Conservation (phyloP, 1,140 invertebrate species). For the Nixonia krombeini region DNA sequence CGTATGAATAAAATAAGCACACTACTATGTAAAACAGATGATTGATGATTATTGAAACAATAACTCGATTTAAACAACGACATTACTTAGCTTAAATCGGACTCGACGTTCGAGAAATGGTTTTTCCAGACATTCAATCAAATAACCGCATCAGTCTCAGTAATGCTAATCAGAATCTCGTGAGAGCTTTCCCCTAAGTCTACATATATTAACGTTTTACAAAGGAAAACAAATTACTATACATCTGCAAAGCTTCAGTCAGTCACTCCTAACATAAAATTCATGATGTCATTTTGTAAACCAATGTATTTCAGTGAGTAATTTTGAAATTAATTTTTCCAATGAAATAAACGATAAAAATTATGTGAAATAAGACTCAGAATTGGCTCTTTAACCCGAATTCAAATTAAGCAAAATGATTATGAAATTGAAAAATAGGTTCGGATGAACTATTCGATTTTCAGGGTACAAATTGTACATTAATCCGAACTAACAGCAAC, state of each 20-base stretch:
- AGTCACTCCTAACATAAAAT: slow-evolving; percentile 21
- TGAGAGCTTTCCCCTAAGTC: slow-evolving; percentile 13
- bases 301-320: no score
- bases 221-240: slow-evolving; percentile 7
- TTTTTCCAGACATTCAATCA: slow-evolving; percentile 3
- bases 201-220: slow-evolving; percentile 8
- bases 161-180: slow-evolving; percentile 25
- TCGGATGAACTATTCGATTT: no score
- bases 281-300: no score
- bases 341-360: no score
- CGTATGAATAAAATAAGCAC: slow-evolving; percentile 59
- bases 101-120: background rate
- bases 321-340: no score
- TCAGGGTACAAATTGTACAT: no score
- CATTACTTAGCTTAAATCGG: slow-evolving; percentile 7
- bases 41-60: slow-evolving; percentile 25
- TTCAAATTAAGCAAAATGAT: no score
- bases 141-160: slow-evolving; percentile 30
- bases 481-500: no score
- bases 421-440: no score
- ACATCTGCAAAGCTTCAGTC: slow-evolving; percentile 17
- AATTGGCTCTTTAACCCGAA: no score
- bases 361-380: no score
- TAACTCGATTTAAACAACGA: background rate
- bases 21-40: slow-evolving; percentile 63